Percentiles rank a stretch among this genome's conserved stretches.
These are phyloP conservation scores for Thecocarcelia acutangulata DNA, from an alignment of 2,888 invertebrate species.

Conservation along the genomic window DNA sequence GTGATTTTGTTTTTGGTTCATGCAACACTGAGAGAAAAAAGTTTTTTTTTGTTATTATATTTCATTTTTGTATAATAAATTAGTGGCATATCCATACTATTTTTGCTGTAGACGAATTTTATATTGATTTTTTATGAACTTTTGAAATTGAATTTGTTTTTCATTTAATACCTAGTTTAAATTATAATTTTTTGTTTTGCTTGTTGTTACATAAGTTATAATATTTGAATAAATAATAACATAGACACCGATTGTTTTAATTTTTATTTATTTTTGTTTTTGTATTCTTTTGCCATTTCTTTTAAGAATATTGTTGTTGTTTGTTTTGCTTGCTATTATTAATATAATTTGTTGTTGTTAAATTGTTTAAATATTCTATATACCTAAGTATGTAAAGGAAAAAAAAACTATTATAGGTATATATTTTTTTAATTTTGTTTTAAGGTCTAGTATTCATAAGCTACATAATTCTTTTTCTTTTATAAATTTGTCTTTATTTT, in stretches of 20 bases:
- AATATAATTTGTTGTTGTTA: conserved; percentile 51
- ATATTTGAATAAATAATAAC: conserved; percentile 53
- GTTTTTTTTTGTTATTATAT: conserved; percentile 16
- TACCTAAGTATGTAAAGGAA: conserved; percentile 49
- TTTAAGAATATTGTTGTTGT: conserved; percentile 61
- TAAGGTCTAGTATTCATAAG: conserved; percentile 65
- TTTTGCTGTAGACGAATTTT: conserved; percentile 18
- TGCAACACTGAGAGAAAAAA: conserved; percentile 68
- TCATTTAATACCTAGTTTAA: conserved; percentile 40
- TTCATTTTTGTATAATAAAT: conserved; percentile 36
- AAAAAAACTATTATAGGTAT: conserved; percentile 45
- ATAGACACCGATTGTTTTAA: conserved; percentile 66
- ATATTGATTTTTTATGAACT: conserved; percentile 10
- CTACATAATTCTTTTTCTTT: conserved; percentile 46
- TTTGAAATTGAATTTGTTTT: conserved; percentile 5
- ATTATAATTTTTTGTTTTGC: conserved; percentile 45
- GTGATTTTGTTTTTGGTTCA: conserved; percentile 49
- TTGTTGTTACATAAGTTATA: conserved; percentile 26
- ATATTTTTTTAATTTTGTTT: conserved; percentile 32
- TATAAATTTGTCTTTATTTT: conserved; percentile 55
- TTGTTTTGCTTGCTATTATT: conserved; percentile 47
- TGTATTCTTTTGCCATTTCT: conserved; percentile 50
- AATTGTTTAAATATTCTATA: conserved; percentile 40
- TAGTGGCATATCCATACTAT: conserved; percentile 10
- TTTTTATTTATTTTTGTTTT: too few relatives aligned